Evolutionary conservation across 1,140 invertebrate species (phyloP).

Genomic region (Drosophila bipectinata): DNA sequence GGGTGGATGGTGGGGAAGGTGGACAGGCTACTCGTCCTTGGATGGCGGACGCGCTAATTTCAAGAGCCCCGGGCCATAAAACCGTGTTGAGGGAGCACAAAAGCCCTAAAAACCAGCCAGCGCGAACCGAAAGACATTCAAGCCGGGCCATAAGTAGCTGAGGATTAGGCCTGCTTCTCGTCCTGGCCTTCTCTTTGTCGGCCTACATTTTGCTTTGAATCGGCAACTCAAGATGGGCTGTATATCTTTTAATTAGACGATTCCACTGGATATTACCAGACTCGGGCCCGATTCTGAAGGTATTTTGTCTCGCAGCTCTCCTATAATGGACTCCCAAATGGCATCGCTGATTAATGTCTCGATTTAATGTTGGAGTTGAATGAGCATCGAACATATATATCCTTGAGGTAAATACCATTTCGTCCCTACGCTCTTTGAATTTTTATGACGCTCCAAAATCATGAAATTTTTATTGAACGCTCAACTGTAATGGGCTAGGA

Average conservation of each 20-base stretch:
- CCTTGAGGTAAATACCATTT: conserved; percentile 15
- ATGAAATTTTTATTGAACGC: conserved; percentile 19
- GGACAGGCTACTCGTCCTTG: conserved; percentile 36
- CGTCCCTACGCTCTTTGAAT: conserved; percentile 1
- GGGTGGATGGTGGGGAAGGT: not conserved
- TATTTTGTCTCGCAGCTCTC: conserved; percentile 27
- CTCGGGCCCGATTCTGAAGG: conserved; percentile 40
- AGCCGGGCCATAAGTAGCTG: conserved; percentile 53
- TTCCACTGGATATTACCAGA: conserved; percentile 51
- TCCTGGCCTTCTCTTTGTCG: conserved; percentile 6
- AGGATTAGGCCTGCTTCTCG: conserved; percentile 35
- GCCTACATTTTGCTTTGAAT: conserved; percentile 1
- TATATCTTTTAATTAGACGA: conserved; percentile 61
- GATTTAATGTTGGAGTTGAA: conserved; percentile 37
- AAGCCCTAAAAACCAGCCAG: conserved; percentile 54
- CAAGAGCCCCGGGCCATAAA: conserved; percentile 60
- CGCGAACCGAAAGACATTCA: conserved; percentile 49
- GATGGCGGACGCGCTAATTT: conserved; percentile 53
- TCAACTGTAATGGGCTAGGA: conserved; percentile 18
- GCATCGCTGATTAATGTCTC: conserved; percentile 49
- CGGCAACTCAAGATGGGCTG: conserved; percentile 34
- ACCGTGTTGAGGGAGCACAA: conserved; percentile 54
- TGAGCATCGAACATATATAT: not conserved
- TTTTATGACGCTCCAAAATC: conserved; percentile 24
- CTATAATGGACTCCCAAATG: conserved; percentile 35